These are phyloP conservation scores for Barbus barbus DNA, from an alignment of 2,113 vertebrate genomes.

Conservation along the genomic window DNA sequence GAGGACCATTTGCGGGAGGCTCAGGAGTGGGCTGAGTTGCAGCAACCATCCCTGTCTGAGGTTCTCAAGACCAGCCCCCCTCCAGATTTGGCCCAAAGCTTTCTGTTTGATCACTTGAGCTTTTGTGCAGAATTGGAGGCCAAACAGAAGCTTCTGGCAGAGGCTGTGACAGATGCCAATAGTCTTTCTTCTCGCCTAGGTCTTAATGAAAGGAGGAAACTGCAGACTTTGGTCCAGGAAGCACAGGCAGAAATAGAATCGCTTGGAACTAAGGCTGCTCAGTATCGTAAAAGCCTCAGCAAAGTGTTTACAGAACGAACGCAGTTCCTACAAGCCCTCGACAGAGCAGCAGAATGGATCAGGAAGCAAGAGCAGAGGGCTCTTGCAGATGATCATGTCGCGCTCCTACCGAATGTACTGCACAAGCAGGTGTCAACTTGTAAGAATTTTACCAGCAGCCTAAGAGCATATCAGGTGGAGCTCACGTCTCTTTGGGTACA, in stretches of 20 bases:
- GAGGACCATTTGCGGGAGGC: conserved; percentile 84
- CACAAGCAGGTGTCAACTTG: conserved; percentile 87
- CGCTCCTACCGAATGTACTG: conserved; percentile 88
- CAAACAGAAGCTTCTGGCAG: conserved; percentile 85
- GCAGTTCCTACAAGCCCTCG: conserved; percentile 90
- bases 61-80: conserved; percentile 88
- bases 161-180: conserved; percentile 83
- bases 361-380: conserved; percentile 88
- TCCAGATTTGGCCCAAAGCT: conserved; percentile 86
- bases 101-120: conserved; percentile 88
- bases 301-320: conserved; percentile 92
- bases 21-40: conserved; percentile 89
- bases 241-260: conserved; percentile 83
- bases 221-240: conserved; percentile 84
- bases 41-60: conserved; percentile 81
- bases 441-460: conserved; percentile 80
- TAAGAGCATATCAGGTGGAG: conserved; percentile 87
- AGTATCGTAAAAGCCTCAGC: conserved; percentile 89
- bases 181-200: conserved; percentile 84
- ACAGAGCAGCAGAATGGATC: conserved; percentile 86
- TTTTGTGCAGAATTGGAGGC: conserved; percentile 92
- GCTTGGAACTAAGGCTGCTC: conserved; percentile 81
- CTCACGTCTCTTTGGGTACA: conserved; percentile 88
- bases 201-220: conserved; percentile 85
- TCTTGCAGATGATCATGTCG: conserved; percentile 85